These are phyloP conservation scores for Corythaixoides concolor DNA, from an alignment of 2,113 vertebrate species.

Conservation along the genomic window DNA sequence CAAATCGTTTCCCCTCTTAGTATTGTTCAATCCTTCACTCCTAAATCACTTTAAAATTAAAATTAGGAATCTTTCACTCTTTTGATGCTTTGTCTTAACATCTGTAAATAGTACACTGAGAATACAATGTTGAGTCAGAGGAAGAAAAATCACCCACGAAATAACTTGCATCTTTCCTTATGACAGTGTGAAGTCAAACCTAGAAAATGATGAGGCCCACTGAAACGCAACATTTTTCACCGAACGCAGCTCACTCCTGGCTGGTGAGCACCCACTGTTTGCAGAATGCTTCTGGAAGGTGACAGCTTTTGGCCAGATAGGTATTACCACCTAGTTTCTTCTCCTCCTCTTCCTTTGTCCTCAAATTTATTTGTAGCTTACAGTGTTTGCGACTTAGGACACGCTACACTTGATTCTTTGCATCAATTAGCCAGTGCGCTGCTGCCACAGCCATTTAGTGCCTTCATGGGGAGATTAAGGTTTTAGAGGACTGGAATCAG, in stretches of 20 bases:
- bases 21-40: neutral
- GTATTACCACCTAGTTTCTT: neutral
- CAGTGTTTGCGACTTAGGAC: neutral
- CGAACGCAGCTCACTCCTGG: neutral
- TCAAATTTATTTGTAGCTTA: neutral
- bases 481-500: neutral
- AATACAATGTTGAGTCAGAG: neutral
- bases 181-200: neutral
- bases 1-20: neutral
- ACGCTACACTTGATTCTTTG: accelerated
- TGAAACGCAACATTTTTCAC: neutral
- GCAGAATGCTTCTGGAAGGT: neutral
- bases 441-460: neutral
- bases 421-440: accelerated
- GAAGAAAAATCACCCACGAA: neutral
- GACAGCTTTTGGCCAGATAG: neutral
- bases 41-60: neutral
- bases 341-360: neutral
- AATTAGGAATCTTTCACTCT: neutral
- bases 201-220: neutral
- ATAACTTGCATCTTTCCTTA: neutral
- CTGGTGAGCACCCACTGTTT: neutral
- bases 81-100: neutral
- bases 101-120: neutral
- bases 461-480: neutral